phyloP scores from a whole-genome alignment of 2,113 vertebrate species.

The Coptodon rendalli region DNA sequence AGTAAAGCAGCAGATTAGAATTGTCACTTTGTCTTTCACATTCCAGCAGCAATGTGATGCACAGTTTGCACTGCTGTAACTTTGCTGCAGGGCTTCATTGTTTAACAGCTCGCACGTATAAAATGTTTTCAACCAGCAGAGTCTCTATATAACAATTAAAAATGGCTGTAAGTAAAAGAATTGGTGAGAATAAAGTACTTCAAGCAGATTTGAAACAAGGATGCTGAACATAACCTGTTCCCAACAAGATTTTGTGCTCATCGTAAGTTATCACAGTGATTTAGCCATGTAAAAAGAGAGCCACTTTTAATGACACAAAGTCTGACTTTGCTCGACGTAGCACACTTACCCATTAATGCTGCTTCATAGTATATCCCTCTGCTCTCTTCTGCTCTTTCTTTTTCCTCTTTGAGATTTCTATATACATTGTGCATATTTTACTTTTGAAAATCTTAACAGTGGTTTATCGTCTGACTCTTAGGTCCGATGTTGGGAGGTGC shows the following conservation, averaged over 20 bases:
- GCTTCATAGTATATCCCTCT: neutral
- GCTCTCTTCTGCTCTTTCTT: neutral
- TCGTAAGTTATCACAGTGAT: neutral
- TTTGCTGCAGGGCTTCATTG: neutral
- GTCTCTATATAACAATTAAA: neutral
- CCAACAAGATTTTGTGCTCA: neutral
- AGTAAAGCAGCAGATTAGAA: neutral
- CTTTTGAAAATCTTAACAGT: neutral
- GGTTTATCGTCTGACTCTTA: slow-evolving; percentile 22
- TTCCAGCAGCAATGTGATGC: neutral
- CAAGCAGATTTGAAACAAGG: neutral
- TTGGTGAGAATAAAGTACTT: neutral
- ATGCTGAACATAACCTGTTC: neutral
- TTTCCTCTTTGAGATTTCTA: neutral
- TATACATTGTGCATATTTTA: neutral
- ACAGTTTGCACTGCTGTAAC: neutral
- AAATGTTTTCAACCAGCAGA: neutral
- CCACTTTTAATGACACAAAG: neutral
- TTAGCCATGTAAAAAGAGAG: neutral
- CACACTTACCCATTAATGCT: neutral
- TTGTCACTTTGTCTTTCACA: neutral
- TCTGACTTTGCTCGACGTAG: neutral
- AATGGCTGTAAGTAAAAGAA: neutral
- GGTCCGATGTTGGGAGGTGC: slow-evolving; percentile 99
- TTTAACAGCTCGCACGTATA: neutral